Base-by-base conservation (phyloP, 1,140 invertebrate genomes). In the Lordiphosa mommai region DNA sequence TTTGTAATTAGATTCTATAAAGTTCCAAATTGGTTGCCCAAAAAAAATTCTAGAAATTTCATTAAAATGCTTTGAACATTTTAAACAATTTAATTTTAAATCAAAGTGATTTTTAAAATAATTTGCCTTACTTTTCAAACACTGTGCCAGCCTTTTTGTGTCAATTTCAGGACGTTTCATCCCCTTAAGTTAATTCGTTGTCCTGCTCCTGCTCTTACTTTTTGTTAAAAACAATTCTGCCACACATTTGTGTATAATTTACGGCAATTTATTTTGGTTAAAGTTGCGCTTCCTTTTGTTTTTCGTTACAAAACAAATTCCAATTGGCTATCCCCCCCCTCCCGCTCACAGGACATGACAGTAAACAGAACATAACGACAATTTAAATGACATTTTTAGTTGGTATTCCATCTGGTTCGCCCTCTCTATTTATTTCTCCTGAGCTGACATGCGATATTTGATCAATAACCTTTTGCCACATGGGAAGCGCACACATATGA, bases 361-460 rank as follows among this genome's bases (percentile, higher is more conserved):
- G 65, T 82, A 82, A 79, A 79, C 65, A 79, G 69, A 58, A 73
- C 52, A 79, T 79, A 79, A 79, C 59, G 69, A 73, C 70, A 74
- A 82, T 82, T 74, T 74, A 80, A 80, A 82, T 80, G 76, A 59
- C 76, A 80, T 74, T 80, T 82, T 74, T 80, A 80, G 74, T 82
- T 80, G 61, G 52, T 71, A 68, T 79, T 79, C 44, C 44, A 46
- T 59, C 52, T 38, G 43, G 43, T 36, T 57, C 36, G 14, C 4
- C 10, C 29, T 5, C 5, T n/a, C n/a, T n/a, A n/a, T n/a, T n/a
- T n/a, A n/a, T n/a, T n/a, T n/a, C n/a, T 14, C n/a, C 30, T n/a
- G n/a, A 74, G 60, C 40, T 74, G 71, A 82, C 76, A 80, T 80
- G 74, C 74, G 74, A 80, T 80, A 80, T 80, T 80, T 80, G 74